Evolutionary conservation across 2,888 invertebrate genomes (phyloP).

Genomic region (Agelastica alni): DNA sequence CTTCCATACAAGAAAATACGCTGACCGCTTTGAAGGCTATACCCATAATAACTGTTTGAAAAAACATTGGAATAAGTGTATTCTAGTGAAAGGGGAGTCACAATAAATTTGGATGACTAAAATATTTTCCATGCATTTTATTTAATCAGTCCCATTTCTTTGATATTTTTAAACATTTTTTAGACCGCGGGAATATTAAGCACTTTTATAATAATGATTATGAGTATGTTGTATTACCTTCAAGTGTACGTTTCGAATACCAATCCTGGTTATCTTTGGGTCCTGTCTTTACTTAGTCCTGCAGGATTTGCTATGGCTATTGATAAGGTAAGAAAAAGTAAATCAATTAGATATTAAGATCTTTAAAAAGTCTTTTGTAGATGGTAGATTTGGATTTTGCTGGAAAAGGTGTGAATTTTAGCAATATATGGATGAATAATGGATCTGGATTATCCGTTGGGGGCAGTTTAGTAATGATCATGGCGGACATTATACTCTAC

Average conservation of each 20-base stretch:
- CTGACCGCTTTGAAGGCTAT: no score
- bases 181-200: conserved; percentile 81
- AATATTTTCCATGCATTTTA: no score
- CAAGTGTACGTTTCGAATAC: conserved; percentile 76
- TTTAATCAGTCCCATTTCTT: no score
- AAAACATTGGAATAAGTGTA: no score
- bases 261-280: conserved; percentile 71
- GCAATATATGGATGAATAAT: conserved; percentile 67
- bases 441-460: conserved; percentile 76
- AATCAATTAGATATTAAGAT: no score
- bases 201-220: conserved; percentile 75
- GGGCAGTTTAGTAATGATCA: conserved; percentile 80
- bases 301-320: conserved; percentile 82
- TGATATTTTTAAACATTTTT: conserved; percentile 34
- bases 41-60: no score
- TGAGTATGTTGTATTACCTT: conserved; percentile 79
- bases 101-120: no score
- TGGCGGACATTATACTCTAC: conserved; percentile 76
- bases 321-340: conserved; percentile 81
- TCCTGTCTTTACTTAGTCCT: conserved; percentile 79
- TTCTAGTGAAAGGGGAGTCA: no score
- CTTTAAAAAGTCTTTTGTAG: conserved; percentile 1
- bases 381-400: conserved; percentile 62
- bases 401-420: conserved; percentile 74
- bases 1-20: no score